Evolutionary conservation across 2,888 invertebrate species (phyloP).

Genomic region (Drosophila formosana): DNA sequence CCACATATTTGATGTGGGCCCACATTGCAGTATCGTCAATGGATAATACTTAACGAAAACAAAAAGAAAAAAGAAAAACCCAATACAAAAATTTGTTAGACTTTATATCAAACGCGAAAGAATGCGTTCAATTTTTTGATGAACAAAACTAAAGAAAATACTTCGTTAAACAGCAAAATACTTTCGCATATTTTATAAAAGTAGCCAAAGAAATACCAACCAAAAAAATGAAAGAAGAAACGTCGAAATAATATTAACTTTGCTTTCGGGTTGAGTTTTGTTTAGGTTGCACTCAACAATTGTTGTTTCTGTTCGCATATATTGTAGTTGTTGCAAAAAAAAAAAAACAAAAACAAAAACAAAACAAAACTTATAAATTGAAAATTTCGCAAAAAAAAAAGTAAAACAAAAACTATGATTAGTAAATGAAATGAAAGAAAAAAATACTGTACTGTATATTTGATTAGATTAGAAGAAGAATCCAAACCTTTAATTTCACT

Average conservation of each 20-base stretch:
- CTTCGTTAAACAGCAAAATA: conserved; percentile 41
- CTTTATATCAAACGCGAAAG: conserved; percentile 48
- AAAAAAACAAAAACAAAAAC: conserved; percentile 1
- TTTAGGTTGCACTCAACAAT: conserved; percentile 52
- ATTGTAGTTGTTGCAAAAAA: conserved; percentile 63
- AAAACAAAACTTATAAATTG: not conserved
- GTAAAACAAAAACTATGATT: not conserved
- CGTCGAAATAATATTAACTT: conserved; percentile 2
- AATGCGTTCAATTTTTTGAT: conserved; percentile 32
- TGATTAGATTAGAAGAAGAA: conserved; percentile 38
- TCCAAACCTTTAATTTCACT: conserved; percentile 46
- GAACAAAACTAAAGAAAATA: conserved; percentile 2
- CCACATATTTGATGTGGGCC: conserved; percentile 35
- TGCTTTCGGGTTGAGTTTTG: conserved; percentile 44
- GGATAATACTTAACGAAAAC: conserved; percentile 13
- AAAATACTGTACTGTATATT: conserved; percentile 32
- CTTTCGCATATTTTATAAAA: conserved; percentile 59
- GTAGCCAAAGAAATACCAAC: conserved; percentile 22
- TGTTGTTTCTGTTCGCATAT: conserved; percentile 53
- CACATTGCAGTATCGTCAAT: conserved; percentile 35
- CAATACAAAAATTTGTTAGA: conserved; percentile 36
- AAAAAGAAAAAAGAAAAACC: conserved; percentile 13
- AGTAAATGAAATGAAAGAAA: conserved; percentile 16
- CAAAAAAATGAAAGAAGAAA: not conserved
- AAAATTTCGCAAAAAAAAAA: conserved; percentile 2